These are phyloP conservation scores for Drosophila fuyamai DNA, from an alignment of 1,140 invertebrate species.

Conservation along the genomic window DNA sequence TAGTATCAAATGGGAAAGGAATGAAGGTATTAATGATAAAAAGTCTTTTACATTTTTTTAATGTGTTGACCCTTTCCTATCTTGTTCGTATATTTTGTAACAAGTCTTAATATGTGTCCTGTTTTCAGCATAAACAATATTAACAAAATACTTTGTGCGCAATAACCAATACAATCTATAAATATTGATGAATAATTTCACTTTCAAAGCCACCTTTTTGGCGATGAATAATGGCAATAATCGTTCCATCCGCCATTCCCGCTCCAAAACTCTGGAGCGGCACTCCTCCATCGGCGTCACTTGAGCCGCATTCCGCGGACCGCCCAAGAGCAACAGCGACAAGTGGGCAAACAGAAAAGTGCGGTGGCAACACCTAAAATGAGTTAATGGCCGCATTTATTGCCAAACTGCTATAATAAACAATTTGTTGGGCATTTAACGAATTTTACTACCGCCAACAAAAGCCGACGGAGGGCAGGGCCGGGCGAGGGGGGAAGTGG, in stretches of 20 bases:
- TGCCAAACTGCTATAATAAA: slow-evolving; percentile 80
- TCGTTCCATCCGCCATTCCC: background rate
- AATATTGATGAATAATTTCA: slow-evolving; percentile 17
- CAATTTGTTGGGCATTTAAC: slow-evolving; percentile 82
- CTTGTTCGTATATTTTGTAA: too few species aligned
- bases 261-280: slow-evolving; percentile 1
- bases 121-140: background rate
- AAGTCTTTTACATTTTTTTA: too few species aligned
- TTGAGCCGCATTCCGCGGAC: slow-evolving; percentile 26
- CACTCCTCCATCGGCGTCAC: slow-evolving; percentile 23
- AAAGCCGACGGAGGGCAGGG: slow-evolving; percentile 16
- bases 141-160: background rate
- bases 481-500: slow-evolving; percentile 16
- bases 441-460: slow-evolving; percentile 78
- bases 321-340: slow-evolving; percentile 3
- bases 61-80: too few species aligned
- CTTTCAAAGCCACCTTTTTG: slow-evolving; percentile 9
- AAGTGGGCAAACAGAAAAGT: slow-evolving; percentile 41
- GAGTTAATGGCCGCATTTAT: slow-evolving; percentile 80
- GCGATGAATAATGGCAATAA: slow-evolving; percentile 2
- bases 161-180: background rate
- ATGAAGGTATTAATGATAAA: too few species aligned
- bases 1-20: too few species aligned
- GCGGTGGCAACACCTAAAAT: slow-evolving; percentile 78
- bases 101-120: too few species aligned